These are phyloP conservation scores for Esox masquinongy DNA, from an alignment of 2,797 vertebrate genomes.

Conservation along the genomic window DNA sequence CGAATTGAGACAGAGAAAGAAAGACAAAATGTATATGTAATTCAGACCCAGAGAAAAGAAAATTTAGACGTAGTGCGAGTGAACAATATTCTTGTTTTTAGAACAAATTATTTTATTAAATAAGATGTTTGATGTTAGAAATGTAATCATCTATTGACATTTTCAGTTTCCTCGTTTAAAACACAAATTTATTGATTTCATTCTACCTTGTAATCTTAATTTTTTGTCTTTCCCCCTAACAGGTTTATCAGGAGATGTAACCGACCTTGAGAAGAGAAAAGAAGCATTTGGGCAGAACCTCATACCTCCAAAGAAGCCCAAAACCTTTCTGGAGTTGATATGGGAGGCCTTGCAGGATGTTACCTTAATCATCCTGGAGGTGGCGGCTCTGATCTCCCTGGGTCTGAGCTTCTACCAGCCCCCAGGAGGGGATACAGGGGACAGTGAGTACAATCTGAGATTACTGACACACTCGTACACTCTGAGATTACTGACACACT, in stretches of 20 bases:
- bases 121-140: no score
- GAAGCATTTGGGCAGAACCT: slow-evolving; percentile 94
- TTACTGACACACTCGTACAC: no score
- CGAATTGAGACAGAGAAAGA: background rate
- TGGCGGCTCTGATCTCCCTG: slow-evolving; percentile 95
- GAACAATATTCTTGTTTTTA: no score
- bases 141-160: no score
- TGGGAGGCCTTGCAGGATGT: slow-evolving; percentile 99
- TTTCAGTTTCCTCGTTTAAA: no score
- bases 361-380: slow-evolving; percentile 97
- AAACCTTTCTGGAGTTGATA: slow-evolving; percentile 98
- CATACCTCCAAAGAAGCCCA: slow-evolving; percentile 99
- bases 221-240: slow-evolving; percentile 46
- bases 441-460: slow-evolving; percentile 76
- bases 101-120: no score
- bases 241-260: slow-evolving; percentile 86
- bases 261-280: slow-evolving; percentile 95
- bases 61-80: no score
- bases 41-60: background rate
- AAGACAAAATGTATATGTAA: no score
- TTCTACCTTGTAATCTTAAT: no score
- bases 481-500: background rate
- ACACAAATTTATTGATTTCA: no score
- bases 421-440: slow-evolving; percentile 83
- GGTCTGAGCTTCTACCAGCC: slow-evolving; percentile 97